Percentiles rank a stretch among this genome's conserved stretches.
These are phyloP conservation scores for Stenolophus ochropezus DNA, from an alignment of 2,888 invertebrate species.

Conservation along the genomic window DNA sequence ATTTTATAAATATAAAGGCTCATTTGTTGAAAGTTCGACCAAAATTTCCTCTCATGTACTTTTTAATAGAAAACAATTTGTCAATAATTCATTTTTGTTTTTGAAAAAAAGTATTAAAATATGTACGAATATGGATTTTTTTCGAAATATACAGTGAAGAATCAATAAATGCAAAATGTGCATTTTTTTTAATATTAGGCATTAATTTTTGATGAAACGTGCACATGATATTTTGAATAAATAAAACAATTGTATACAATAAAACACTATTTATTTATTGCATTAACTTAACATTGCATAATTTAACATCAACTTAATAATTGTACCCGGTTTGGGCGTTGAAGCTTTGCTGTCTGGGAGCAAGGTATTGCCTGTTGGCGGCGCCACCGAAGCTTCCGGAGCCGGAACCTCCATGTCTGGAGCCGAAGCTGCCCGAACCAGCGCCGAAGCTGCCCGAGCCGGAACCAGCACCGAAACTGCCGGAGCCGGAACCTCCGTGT, in stretches of 20 bases:
- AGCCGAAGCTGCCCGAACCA: constrained; percentile 64
- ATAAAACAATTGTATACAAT: not conserved
- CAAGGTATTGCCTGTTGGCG: constrained; percentile 62
- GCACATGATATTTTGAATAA: no score
- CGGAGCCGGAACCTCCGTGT: not conserved
- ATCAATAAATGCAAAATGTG: no score
- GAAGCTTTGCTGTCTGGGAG: constrained; percentile 60
- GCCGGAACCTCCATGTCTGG: constrained; percentile 8
- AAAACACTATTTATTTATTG: constrained; percentile 12
- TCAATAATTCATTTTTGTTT: no score
- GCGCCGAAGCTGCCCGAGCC: constrained; percentile 65
- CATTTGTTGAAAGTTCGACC: no score
- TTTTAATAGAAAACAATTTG: no score
- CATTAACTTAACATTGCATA: constrained; percentile 28
- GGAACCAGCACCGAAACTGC: constrained; percentile 62
- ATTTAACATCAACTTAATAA: constrained; percentile 60
- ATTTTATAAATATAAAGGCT: no score
- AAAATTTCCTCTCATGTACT: no score
- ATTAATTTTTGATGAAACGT: no score
- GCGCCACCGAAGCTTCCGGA: constrained; percentile 11
- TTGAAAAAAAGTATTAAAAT: no score
- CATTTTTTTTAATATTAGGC: no score
- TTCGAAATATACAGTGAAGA: no score
- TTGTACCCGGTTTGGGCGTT: constrained; percentile 62
- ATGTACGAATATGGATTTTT: no score